A percentile compares a stretch with the other conserved stretches of the same genome.
Conservation (phyloP, 2,113 vertebrate species). For the Girardinichthys multiradiatus region DNA sequence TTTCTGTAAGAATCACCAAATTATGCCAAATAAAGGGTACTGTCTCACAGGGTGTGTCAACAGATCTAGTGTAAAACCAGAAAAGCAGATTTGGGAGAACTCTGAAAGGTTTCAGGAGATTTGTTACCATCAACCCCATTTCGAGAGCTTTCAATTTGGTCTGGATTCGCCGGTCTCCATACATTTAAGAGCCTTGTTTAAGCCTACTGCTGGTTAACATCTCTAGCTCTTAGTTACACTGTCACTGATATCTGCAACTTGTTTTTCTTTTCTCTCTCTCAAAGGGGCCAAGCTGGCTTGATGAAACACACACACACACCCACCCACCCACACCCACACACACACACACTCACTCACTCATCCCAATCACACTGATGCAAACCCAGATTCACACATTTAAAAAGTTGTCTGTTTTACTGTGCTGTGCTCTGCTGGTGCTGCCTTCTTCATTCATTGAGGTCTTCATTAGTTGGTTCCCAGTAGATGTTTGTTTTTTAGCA, state of each 20-base stretch:
- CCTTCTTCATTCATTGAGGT: slow-evolving; percentile 59
- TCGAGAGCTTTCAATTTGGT: background rate
- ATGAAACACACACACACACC: slow-evolving; percentile 12
- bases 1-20: too few species aligned
- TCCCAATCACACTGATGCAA: slow-evolving; percentile 26
- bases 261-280: background rate
- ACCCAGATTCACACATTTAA: slow-evolving; percentile 15
- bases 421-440: slow-evolving; percentile 66
- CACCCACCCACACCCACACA: slow-evolving; percentile 8
- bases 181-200: background rate
- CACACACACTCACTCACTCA: slow-evolving; percentile 11
- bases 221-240: slow-evolving; percentile 4
- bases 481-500: slow-evolving; percentile 1
- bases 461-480: slow-evolving; percentile 50
- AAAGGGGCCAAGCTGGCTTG: background rate
- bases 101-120: background rate
- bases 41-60: background rate
- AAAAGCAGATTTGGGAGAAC: background rate
- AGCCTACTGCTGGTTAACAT: slow-evolving; percentile 3
- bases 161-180: background rate
- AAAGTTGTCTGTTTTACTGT: slow-evolving; percentile 40
- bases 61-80: background rate
- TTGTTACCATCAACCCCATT: background rate
- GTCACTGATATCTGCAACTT: background rate
- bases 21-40: background rate